Evolutionary conservation across 2,113 vertebrate species (phyloP).

Genomic region (Montifringilla adamsi): DNA sequence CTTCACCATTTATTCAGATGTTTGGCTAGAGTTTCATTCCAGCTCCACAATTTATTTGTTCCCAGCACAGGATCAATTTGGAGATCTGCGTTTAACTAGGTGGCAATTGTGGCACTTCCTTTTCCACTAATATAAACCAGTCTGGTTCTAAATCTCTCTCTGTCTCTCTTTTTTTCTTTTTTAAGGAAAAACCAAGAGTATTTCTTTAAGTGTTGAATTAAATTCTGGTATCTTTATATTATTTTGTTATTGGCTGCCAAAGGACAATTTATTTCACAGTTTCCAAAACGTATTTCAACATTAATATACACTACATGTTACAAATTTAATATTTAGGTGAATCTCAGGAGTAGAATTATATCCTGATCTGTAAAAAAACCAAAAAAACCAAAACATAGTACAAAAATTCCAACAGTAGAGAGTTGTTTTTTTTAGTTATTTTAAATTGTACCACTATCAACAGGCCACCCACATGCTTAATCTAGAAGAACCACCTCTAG

Average conservation of each 20-base stretch:
- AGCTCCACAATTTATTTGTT: neutral
- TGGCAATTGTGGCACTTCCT: neutral
- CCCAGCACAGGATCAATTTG: neutral
- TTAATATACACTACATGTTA: neutral
- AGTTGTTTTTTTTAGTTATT: neutral
- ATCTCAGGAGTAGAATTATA: neutral
- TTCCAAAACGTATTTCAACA: neutral
- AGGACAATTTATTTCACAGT: neutral
- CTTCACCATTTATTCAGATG: neutral
- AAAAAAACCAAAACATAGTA: neutral
- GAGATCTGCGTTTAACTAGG: neutral
- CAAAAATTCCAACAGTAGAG: neutral
- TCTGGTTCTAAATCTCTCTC: neutral
- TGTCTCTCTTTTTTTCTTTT: neutral
- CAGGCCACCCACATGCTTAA: slow-evolving; percentile 51
- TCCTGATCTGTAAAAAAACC: neutral
- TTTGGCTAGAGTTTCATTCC: neutral
- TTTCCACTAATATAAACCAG: neutral
- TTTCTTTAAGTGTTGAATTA: neutral
- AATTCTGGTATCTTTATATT: neutral
- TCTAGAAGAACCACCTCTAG: slow-evolving; percentile 47
- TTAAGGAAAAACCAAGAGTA: neutral
- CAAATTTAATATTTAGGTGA: neutral
- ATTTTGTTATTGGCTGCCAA: neutral
- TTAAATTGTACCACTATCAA: neutral